Base-by-base conservation (phyloP, 1,140 invertebrate species). In the Bombus difficillimus region DNA sequence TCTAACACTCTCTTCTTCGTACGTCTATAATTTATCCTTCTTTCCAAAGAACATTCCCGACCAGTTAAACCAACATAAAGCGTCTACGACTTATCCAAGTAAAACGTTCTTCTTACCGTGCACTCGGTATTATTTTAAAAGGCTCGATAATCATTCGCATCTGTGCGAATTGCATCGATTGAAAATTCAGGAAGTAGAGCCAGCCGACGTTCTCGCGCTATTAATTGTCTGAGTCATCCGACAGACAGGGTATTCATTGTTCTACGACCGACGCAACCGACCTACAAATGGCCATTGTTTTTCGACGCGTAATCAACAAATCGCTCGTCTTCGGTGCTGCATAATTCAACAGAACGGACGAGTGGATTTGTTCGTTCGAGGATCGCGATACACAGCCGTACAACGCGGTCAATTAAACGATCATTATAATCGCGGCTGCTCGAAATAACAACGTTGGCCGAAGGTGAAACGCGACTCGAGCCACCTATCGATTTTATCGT, bases 261-360 rank as follows among this genome's bases (percentile, higher is more conserved):
- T 84, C 73, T 47, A 9, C 62, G 73, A 47, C 76, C 81, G 79
- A 88, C 62, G 79, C 87, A 74, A 75, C 53, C 75, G 68, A 37
- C 74, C 28, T 39, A 79, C 66, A 86, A 86, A 85, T 81, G 83
- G 57, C 74, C 47, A 85, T 89, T 89, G 88, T 89, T 89, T 89
- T 89, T 89, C 78, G 64, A 37, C 43, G 41, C 47, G 41, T 77
- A 68, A 80, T 82, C 88, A 75, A 86, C 88, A 81, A 88, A 89
- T 89, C 88, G 81, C 13, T 39, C 81, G 59, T 64, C 73, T 64
- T 83, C 81, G 57, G 34, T 74, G 57, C 39, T 41, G 73, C 73
- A 77, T 83, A 83, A 83, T 77, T 76, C 73, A 83, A 83, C 32
- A 53, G 62, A 10, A 47, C 32, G 68, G 25, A 39, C 15, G 28